These are phyloP conservation scores for Pharmacophagus antenor DNA, from an alignment of 2,888 invertebrate genomes.

Conservation along the genomic window DNA sequence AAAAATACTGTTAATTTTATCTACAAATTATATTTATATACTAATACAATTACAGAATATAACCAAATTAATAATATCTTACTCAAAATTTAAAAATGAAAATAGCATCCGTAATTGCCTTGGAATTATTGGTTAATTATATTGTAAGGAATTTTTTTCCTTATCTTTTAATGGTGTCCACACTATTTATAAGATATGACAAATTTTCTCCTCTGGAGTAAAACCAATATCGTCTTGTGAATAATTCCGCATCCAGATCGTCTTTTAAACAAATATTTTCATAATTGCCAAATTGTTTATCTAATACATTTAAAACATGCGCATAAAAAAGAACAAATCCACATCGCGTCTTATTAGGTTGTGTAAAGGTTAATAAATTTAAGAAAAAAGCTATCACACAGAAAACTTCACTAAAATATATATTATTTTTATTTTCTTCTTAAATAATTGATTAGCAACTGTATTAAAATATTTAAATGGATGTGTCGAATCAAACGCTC, in stretches of 20 bases:
- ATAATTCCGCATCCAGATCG: conserved; percentile 12
- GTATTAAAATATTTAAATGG: conserved; percentile 35
- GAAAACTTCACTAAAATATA: conserved; percentile 1
- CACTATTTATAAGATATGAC: too few species aligned
- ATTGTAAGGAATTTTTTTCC: too few species aligned
- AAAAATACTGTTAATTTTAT: too few species aligned
- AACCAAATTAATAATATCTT: too few species aligned
- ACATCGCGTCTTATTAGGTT: conserved; percentile 42
- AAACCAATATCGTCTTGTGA: background rate
- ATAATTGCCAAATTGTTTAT: background rate
- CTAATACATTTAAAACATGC: conserved; percentile 52
- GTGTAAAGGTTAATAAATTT: background rate
- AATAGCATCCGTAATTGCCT: too few species aligned
- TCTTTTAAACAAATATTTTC: conserved; percentile 6
- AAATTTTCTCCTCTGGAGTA: background rate
- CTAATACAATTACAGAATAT: too few species aligned
- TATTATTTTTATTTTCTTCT: background rate
- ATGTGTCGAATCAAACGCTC: conserved; percentile 47
- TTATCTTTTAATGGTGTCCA: too few species aligned
- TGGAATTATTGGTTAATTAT: too few species aligned
- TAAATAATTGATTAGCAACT: background rate
- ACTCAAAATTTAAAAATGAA: too few species aligned
- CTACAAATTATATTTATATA: too few species aligned
- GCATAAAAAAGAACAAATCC: conserved; percentile 53
- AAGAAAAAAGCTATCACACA: background rate